Percentiles rank a stretch among this genome's conserved stretches.
Evolutionary conservation across 1,140 invertebrate species (phyloP).

Genomic region (Drosophila grimshawi): DNA sequence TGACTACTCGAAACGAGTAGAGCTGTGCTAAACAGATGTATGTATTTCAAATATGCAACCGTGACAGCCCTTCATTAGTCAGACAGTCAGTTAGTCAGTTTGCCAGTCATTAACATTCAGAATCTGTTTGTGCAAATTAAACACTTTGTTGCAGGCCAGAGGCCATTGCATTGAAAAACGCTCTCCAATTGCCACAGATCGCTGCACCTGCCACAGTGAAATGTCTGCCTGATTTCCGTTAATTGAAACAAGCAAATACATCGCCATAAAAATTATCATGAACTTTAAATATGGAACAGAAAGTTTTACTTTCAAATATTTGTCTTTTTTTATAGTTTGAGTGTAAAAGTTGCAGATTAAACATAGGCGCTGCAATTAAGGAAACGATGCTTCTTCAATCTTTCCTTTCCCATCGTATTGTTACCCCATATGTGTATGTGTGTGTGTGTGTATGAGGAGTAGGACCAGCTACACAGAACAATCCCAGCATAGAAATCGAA

Average conservation of each 20-base stretch:
- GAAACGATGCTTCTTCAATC: too few relatives aligned
- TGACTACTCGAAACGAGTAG: conserved; percentile 5
- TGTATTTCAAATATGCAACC: background rate
- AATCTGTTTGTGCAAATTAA: conserved; percentile 45
- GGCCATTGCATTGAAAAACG: conserved; percentile 1
- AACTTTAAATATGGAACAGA: too few relatives aligned
- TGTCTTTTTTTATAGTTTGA: too few relatives aligned
- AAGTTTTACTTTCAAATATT: too few relatives aligned
- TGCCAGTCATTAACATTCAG: background rate
- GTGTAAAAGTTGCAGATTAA: too few relatives aligned
- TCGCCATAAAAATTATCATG: too few relatives aligned
- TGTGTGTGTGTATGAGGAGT: too few relatives aligned
- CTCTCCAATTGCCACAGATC: conserved; percentile 24
- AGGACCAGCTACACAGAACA: conserved; percentile 1
- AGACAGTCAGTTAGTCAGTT: background rate
- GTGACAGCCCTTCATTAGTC: conserved; percentile 52
- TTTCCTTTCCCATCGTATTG: too few relatives aligned
- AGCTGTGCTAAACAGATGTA: conserved; percentile 10
- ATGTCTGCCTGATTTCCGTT: background rate
- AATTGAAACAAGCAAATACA: too few relatives aligned
- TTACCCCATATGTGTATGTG: background rate
- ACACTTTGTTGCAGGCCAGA: conserved; percentile 25
- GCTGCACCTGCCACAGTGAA: conserved; percentile 2
- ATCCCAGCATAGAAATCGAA: conserved; percentile 1
- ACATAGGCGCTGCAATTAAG: too few relatives aligned